phyloP scores from a whole-genome alignment of 2,888 invertebrate genomes.

The Cactoblastis cactorum region DNA sequence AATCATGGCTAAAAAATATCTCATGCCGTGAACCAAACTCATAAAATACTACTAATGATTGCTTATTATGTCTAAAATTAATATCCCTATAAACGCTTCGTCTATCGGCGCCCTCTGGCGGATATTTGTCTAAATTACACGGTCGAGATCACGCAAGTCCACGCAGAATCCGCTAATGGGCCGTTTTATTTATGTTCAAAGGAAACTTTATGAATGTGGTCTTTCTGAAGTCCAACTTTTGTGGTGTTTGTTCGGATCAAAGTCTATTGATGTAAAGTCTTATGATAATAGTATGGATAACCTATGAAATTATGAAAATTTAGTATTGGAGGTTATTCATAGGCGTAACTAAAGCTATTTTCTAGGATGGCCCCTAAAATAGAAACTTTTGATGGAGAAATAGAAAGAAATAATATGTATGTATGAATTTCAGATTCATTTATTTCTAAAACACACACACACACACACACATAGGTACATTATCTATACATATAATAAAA shows the following conservation, averaged over 20 bases:
- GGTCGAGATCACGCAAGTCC: not conserved
- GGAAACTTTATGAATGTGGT: not conserved
- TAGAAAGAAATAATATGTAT: too few relatives aligned
- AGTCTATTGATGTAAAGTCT: not conserved
- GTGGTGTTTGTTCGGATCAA: not conserved
- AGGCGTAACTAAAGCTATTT: too few relatives aligned
- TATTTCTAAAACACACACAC: too few relatives aligned
- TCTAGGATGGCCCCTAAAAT: too few relatives aligned
- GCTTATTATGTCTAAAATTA: not conserved
- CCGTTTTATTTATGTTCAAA: conserved; percentile 20
- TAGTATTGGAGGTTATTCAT: too few relatives aligned
- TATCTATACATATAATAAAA: too few relatives aligned
- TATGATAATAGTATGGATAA: too few relatives aligned
- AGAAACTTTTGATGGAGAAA: too few relatives aligned
- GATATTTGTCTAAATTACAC: conserved; percentile 22
- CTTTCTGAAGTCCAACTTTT: not conserved
- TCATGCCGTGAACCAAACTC: not conserved
- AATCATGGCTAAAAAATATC: not conserved
- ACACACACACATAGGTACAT: too few relatives aligned
- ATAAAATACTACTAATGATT: not conserved
- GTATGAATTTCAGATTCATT: too few relatives aligned
- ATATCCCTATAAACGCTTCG: not conserved
- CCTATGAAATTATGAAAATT: too few relatives aligned
- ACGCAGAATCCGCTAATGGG: conserved; percentile 17
- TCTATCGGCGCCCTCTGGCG: not conserved